Conservation (phyloP, 2,113 vertebrate genomes). For the Tursiops truncatus region DNA sequence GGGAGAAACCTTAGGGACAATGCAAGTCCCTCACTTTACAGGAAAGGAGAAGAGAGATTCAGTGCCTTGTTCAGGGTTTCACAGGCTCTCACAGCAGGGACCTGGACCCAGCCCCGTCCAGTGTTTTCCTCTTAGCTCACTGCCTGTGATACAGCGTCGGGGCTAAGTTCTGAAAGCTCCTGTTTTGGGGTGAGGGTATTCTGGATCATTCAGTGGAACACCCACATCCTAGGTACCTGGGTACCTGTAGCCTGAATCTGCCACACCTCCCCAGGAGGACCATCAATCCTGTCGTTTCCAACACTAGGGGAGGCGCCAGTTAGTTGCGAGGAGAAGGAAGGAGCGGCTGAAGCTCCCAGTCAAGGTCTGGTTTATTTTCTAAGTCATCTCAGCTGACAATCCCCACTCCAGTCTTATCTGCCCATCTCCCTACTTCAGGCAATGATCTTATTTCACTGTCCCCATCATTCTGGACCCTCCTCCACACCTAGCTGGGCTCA, state of each 20-base stretch:
- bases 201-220: not conserved
- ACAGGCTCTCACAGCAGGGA: not conserved
- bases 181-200: not conserved
- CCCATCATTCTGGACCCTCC: not conserved
- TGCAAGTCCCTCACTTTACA: not conserved
- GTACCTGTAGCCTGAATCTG: not conserved
- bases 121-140: not conserved
- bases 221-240: not conserved
- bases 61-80: not conserved
- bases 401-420: not conserved
- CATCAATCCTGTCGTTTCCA: not conserved
- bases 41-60: not conserved
- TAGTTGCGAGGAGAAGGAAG: not conserved
- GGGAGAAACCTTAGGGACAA: not conserved
- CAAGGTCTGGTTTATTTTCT: not conserved
- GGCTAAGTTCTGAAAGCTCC: not conserved
- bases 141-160: not conserved
- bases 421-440: not conserved
- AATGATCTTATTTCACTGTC: not conserved
- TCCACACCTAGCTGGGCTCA: not conserved
- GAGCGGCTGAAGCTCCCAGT: not conserved
- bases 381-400: not conserved
- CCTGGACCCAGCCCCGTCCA: not conserved
- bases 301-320: not conserved
- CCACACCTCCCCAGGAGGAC: not conserved